Percentiles rank a stretch among this genome's conserved stretches.
Conservation (phyloP, 2,113 vertebrate genomes). For the Pitta sordida region DNA sequence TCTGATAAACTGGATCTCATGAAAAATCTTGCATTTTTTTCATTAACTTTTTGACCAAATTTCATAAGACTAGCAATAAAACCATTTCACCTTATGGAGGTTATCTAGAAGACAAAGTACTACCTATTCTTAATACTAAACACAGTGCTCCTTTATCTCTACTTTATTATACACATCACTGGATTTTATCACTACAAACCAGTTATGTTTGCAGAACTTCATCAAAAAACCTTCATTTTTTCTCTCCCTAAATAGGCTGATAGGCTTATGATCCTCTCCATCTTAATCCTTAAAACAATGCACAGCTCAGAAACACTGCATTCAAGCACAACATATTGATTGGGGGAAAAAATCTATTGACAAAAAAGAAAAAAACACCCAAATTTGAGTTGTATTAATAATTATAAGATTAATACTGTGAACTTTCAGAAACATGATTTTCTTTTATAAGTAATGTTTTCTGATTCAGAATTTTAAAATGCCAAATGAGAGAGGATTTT, state of each 20-base stretch:
- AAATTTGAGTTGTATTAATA: neutral
- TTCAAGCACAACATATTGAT: neutral
- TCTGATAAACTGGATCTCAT: neutral
- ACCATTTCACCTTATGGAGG: neutral
- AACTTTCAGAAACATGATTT: neutral
- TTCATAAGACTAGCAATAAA: constrained; percentile 1
- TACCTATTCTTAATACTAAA: neutral
- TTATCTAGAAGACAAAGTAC: neutral
- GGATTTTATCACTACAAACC: neutral
- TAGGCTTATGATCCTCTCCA: neutral
- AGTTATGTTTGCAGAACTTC: neutral
- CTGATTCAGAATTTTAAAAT: neutral
- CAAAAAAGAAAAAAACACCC: neutral
- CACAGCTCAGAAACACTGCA: neutral
- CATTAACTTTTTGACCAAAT: neutral
- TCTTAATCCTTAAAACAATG: neutral
- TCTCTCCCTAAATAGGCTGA: neutral
- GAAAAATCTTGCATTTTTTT: neutral
- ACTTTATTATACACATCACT: neutral
- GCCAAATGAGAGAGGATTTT: neutral
- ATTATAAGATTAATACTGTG: neutral
- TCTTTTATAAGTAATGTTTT: neutral
- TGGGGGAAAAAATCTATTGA: neutral
- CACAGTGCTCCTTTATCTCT: neutral
- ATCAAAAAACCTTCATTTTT: neutral